Percentiles rank a stretch among this genome's conserved stretches.
These are phyloP conservation scores for Sebastes hubbsi DNA, from an alignment of 2,797 vertebrate genomes.

Conservation along the genomic window DNA sequence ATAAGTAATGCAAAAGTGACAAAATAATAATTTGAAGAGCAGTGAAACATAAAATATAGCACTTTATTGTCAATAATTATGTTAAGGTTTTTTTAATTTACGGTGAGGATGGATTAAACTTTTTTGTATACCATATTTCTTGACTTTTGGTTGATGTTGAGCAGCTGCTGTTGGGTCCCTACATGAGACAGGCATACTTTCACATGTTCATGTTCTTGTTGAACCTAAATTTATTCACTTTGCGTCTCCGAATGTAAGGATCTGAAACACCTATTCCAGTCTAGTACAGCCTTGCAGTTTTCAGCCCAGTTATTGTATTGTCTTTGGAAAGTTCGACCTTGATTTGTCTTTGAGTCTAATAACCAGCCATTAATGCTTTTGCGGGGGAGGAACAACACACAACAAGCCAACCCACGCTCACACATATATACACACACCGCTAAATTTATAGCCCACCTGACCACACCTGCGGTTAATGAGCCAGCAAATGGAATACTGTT, in stretches of 20 bases:
- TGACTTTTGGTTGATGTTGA: background rate
- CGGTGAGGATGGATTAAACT: background rate
- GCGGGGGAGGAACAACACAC: background rate
- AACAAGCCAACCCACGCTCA: background rate
- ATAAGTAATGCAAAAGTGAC: background rate
- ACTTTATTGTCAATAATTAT: background rate
- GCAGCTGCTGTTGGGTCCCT: background rate
- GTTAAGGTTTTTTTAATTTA: background rate
- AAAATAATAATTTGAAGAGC: background rate
- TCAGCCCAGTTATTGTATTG: slow-evolving; percentile 9
- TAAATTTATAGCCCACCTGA: slow-evolving; percentile 28
- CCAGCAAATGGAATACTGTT: slow-evolving; percentile 41
- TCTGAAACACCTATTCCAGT: background rate
- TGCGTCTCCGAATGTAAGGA: background rate
- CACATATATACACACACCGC: background rate
- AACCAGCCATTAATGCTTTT: slow-evolving; percentile 19
- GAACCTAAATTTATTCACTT: background rate
- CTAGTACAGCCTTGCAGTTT: background rate
- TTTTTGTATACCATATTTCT: background rate
- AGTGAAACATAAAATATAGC: no score
- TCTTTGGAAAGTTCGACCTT: slow-evolving; percentile 25
- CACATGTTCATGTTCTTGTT: background rate
- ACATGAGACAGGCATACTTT: background rate
- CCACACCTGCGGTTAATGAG: slow-evolving; percentile 34
- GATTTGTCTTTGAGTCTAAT: slow-evolving; percentile 38